Conservation (phyloP, 2,797 vertebrate genomes). For the Micromesistius poutassou region DNA sequence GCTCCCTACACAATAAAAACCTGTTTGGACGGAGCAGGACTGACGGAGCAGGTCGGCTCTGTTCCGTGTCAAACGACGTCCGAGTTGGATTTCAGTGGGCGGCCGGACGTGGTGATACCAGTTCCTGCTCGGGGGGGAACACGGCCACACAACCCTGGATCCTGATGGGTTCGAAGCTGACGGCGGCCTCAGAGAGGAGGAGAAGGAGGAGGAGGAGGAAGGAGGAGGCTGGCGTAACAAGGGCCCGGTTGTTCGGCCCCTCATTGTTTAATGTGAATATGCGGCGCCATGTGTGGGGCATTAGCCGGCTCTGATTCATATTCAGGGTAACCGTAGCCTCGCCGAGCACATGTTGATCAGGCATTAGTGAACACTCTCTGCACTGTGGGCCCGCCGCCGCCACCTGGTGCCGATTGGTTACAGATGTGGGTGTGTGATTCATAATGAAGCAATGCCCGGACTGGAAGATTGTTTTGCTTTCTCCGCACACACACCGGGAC, state of each 20-base stretch:
- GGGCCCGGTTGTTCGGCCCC: conserved; percentile 57
- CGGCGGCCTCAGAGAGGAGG: background rate
- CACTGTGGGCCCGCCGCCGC: conserved; percentile 78
- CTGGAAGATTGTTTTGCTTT: conserved; percentile 78
- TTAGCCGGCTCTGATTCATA: conserved; percentile 66
- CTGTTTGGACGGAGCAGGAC: conserved; percentile 25
- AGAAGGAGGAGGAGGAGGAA: background rate
- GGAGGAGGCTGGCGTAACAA: conserved; percentile 42
- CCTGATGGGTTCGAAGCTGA: background rate
- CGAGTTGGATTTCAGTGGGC: background rate
- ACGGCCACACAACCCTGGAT: background rate
- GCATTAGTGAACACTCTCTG: conserved; percentile 78
- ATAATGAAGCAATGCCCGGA: conserved; percentile 88
- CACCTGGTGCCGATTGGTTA: conserved; percentile 73
- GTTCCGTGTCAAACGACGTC: background rate
- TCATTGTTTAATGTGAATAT: conserved; percentile 72
- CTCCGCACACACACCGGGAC: conserved; percentile 64
- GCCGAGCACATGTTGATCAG: conserved; percentile 74
- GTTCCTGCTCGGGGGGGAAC: background rate
- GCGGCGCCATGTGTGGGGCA: conserved; percentile 72
- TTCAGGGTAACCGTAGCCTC: conserved; percentile 72
- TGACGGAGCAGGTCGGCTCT: conserved; percentile 12
- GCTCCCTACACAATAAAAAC: conserved; percentile 11
- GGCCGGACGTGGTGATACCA: background rate
- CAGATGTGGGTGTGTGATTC: conserved; percentile 94